Percentiles rank a stretch among this genome's conserved stretches.
Conservation (phyloP, 2,113 vertebrate genomes). For the Lepus timidus region DNA sequence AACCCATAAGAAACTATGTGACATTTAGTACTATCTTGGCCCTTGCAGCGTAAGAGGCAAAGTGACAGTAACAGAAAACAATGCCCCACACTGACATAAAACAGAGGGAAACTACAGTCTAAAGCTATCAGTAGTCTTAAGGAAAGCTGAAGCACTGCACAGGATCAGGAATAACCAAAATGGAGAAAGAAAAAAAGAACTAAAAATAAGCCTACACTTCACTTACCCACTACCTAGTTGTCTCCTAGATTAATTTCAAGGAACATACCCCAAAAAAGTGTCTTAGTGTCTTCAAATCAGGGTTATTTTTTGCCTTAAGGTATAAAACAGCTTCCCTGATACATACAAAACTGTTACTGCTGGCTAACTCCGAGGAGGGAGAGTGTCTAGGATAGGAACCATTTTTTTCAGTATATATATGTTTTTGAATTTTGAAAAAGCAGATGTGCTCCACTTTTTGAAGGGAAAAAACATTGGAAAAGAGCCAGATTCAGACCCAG, state of each 20-base stretch:
- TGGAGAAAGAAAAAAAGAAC: background rate
- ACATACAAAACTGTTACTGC: background rate
- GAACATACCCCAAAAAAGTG: background rate
- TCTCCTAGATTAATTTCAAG: conserved; percentile 21
- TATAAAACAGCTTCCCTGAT: conserved; percentile 5
- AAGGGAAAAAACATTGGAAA: background rate
- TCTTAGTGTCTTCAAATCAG: background rate
- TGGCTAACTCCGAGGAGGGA: background rate
- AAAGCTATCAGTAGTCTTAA: background rate
- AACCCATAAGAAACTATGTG: conserved; percentile 26
- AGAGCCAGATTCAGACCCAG: no score
- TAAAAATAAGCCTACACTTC: background rate
- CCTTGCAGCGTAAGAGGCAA: background rate
- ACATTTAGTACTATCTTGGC: background rate
- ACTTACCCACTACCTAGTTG: conserved; percentile 21
- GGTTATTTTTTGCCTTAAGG: background rate
- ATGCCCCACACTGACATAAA: background rate
- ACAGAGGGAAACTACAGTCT: background rate
- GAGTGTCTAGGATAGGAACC: background rate
- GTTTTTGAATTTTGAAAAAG: background rate
- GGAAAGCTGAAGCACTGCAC: background rate
- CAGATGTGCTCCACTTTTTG: background rate
- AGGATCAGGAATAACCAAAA: background rate
- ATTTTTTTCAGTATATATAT: background rate
- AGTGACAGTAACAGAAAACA: background rate